These are phyloP conservation scores for Myripristis jacobus DNA, from an alignment of 2,797 vertebrate genomes.

Conservation along the genomic window DNA sequence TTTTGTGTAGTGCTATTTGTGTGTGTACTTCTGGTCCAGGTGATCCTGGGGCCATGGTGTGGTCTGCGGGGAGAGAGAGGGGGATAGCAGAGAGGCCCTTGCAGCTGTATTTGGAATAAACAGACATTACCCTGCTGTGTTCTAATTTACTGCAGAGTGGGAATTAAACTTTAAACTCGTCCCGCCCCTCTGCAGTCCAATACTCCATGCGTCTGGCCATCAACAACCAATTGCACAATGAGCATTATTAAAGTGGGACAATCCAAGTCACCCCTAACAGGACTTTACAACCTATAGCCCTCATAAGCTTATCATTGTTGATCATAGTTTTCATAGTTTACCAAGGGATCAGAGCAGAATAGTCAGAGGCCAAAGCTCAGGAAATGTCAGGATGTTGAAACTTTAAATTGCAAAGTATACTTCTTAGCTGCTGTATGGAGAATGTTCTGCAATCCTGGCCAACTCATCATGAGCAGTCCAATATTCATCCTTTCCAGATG, in stretches of 20 bases:
- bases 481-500: conserved; percentile 58
- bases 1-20: conserved; percentile 60
- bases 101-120: conserved; percentile 87
- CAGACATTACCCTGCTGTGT: conserved; percentile 84
- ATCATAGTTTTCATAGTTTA: not conserved
- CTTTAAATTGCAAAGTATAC: not conserved
- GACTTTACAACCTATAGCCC: conserved; percentile 10
- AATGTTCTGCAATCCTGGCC: conserved; percentile 16
- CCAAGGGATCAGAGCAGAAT: conserved; percentile 4
- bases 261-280: conserved; percentile 16
- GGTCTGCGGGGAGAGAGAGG: conserved; percentile 62
- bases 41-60: conserved; percentile 67
- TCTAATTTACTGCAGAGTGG: conserved; percentile 85
- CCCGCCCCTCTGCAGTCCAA: conserved; percentile 73
- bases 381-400: conserved; percentile 1
- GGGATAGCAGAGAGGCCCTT: conserved; percentile 67
- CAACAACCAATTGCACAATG: conserved; percentile 77
- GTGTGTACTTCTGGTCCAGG: conserved; percentile 71
- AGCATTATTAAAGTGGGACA: conserved; percentile 66
- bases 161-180: conserved; percentile 81
- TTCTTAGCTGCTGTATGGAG: conserved; percentile 8
- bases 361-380: not conserved
- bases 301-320: not conserved
- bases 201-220: conserved; percentile 72
- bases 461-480: conserved; percentile 22